Evolutionary conservation across 2,888 invertebrate genomes (phyloP), one percentile per base, ranked within the genome.

Genomic region (Thelaira solivaga): DNA sequence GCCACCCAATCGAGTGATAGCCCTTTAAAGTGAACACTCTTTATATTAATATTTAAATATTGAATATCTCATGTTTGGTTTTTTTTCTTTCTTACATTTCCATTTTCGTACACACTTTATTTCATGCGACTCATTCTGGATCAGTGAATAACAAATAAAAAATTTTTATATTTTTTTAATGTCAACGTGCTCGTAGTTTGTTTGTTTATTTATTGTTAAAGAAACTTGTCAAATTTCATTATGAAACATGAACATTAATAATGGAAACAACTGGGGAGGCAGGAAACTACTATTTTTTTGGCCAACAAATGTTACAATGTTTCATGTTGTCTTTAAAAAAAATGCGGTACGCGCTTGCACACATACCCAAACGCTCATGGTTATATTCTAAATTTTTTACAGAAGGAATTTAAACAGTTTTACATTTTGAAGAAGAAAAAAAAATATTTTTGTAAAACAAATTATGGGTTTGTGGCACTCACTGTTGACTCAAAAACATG

Each of bases 221-320:
- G 68, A 64, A 69, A 78, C 59, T 69, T 78, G 78, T 78, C 78
- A 74, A 74, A 78, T 74, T 69, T 69, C 53, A 78, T 78, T 78
- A 78, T 78, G 74, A 78, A 65, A 71, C 69, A 78, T 71, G 69
- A 55, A 74, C 74, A 78, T 74, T 78, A 78, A 74, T 65, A 74
- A 59, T 10, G 47, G 53, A 39, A 59, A 59, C 64, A 74, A 78
- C 64, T 69, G 76, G 49, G 29, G 45, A 47, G 36, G 36, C 41
- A 71, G 34, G 53, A 43, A n/a, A n/a, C n/a, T n/a, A 45, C 47
- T 61, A 43, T 24, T 36, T 22, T 65, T 51, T 6, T 43, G 11
- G 51, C 57, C 47, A 69, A 49, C 53, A 45, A 62, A 62, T 55
- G 41, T 65, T 59, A 51, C 22, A 76, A 39, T 59, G 47, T 67